Base-by-base conservation (phyloP, 2,888 invertebrate genomes). In the Oscheius myriophilus region DNA sequence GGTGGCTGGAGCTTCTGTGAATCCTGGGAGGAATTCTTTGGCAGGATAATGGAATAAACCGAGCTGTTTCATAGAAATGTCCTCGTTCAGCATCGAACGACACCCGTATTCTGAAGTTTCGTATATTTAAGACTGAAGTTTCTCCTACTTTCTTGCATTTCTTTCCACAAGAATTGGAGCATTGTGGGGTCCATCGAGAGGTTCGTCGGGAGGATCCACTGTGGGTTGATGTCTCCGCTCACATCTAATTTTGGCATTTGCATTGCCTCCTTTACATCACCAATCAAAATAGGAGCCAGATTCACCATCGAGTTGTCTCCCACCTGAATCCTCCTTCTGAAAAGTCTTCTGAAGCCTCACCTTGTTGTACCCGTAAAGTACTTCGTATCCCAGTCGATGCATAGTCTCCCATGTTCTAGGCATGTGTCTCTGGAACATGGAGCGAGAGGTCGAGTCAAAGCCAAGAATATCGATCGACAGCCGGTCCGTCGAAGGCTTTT, bases 241-340 rank as follows among this genome's bases (percentile, higher is more conserved):
- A 41, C 33, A n/a, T 77, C 75, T 7, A 45, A 23, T 46, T 70
- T 75, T 23, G 73, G 70, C 45, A 70, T 67, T 16, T 61, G 57
- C 41, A 75, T 18, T 1, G 75, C 77, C 39, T 71, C 73, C 39
- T 65, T 67, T 18, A 75, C 61, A n/a, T 77, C 72, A 7, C 95
- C 95, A 0, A 91, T 91, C 14, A 95, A 88, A 72, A 93, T 90
- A 0, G 95, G 92, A 9, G 92, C 90, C 69, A 96, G 87, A 87
- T 96, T 96, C 0, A 94, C 94, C 86, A 93, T 95, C 0, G 95
- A 95, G 87, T 95, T 96, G 87, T 95, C 95, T 2, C 91, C 96
- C 11, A 72, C 53, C 71, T 71, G 23, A 25, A 63, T 18, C 21
- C 11, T 68, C 11, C 41, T 26, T 2, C 1, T 25, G 6, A 12